A percentile compares a stretch with the other conserved stretches of the same genome.
These are phyloP conservation scores for Epicauta chinensis DNA, from an alignment of 1,140 invertebrate species.

Conservation along the genomic window DNA sequence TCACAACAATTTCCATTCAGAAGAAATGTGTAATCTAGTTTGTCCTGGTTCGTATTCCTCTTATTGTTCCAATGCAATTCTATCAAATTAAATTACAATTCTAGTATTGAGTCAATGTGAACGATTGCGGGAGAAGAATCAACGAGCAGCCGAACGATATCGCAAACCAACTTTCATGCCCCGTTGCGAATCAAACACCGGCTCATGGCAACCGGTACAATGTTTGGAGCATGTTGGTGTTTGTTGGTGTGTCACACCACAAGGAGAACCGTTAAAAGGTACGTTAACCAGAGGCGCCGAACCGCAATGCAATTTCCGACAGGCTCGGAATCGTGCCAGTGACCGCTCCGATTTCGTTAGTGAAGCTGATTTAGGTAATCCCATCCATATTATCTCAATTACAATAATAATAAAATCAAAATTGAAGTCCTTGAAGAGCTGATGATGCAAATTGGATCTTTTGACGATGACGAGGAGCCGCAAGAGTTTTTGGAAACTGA, in stretches of 20 bases:
- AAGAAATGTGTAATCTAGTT: conserved; percentile 72
- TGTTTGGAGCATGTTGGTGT: conserved; percentile 73
- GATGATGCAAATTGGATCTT: conserved; percentile 55
- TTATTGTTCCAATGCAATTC: neutral
- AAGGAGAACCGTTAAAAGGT: conserved; percentile 73
- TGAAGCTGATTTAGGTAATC: conserved; percentile 38
- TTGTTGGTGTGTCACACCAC: conserved; percentile 78
- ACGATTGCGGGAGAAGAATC: conserved; percentile 67
- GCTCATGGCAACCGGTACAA: conserved; percentile 74
- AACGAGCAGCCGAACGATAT: conserved; percentile 58
- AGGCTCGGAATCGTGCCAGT: conserved; percentile 54
- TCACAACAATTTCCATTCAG: conserved; percentile 82
- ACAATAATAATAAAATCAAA: neutral
- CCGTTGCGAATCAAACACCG: conserved; percentile 62
- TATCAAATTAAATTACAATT: conserved; percentile 10
- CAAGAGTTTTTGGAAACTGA: conserved; percentile 24
- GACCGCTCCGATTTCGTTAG: conserved; percentile 36
- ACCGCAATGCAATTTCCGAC: conserved; percentile 67
- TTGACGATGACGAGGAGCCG: conserved; percentile 33
- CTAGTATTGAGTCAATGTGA: conserved; percentile 73
- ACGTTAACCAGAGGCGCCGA: conserved; percentile 64
- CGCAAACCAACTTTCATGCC: conserved; percentile 67
- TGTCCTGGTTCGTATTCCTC: conserved; percentile 56
- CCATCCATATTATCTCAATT: neutral
- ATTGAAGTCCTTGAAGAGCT: conserved; percentile 56